Conservation (phyloP, 2,797 vertebrate genomes). For the Artibeus lituratus region DNA sequence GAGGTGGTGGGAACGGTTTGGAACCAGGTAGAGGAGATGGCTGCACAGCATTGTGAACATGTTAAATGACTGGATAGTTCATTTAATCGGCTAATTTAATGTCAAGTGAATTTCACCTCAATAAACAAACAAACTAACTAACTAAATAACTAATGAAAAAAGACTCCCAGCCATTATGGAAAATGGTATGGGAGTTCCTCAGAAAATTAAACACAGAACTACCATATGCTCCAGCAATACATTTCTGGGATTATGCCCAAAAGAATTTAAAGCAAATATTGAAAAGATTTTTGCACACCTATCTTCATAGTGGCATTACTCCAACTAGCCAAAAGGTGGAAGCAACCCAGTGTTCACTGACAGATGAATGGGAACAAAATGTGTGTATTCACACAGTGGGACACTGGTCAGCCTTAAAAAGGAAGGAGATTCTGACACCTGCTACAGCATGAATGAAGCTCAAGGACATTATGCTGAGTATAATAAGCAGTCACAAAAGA, state of each 20-base stretch:
- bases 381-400: background rate
- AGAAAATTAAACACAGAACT: background rate
- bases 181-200: background rate
- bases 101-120: background rate
- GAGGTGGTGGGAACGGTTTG: background rate
- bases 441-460: background rate
- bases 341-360: background rate
- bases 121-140: background rate
- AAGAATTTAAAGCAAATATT: background rate
- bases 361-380: background rate
- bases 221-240: background rate
- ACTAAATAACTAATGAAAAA: background rate
- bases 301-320: background rate
- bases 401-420: background rate
- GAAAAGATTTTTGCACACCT: background rate
- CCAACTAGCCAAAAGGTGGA: background rate
- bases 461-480: background rate
- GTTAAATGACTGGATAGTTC: background rate
- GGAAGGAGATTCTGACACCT: background rate
- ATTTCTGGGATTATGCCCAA: background rate
- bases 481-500: background rate
- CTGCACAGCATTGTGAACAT: background rate
- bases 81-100: background rate
- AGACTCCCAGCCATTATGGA: background rate
- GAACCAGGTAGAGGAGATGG: background rate